A percentile compares a stretch with the other conserved stretches of the same genome.
Evolutionary conservation across 1,140 invertebrate species (phyloP).

Genomic region (Acromyrmex heyeri): DNA sequence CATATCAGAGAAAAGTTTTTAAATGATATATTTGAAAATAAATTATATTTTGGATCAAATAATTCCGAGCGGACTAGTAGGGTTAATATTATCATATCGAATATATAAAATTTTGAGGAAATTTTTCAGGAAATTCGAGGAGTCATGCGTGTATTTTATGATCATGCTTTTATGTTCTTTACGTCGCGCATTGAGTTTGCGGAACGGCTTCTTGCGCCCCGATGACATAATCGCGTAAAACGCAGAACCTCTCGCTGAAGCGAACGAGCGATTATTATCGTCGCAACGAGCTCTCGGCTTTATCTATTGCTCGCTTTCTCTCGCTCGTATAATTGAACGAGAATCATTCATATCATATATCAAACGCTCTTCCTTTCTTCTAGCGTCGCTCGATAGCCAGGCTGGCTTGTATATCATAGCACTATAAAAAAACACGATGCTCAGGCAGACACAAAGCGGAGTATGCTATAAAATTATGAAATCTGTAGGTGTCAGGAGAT

Average conservation of each 20-base stretch:
- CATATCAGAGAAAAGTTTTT: too few relatives aligned
- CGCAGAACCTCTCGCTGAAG: slow-evolving; percentile 9
- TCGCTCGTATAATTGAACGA: slow-evolving; percentile 36
- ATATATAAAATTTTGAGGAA: not conserved
- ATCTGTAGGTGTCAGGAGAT: not conserved
- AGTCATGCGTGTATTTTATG: not conserved
- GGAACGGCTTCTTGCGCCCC: not conserved
- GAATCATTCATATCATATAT: slow-evolving; percentile 53
- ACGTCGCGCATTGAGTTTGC: not conserved
- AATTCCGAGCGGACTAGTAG: too few relatives aligned
- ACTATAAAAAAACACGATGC: slow-evolving; percentile 19
- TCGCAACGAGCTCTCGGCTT: slow-evolving; percentile 5
- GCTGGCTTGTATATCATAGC: not conserved
- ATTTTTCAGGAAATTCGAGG: not conserved
- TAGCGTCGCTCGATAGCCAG: slow-evolving; percentile 11
- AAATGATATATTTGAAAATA: too few relatives aligned
- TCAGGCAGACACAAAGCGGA: not conserved
- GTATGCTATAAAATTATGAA: slow-evolving; percentile 19
- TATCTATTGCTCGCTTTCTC: slow-evolving; percentile 5
- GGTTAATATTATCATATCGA: slow-evolving; percentile 7
- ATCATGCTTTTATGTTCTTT: not conserved
- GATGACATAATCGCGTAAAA: slow-evolving; percentile 37
- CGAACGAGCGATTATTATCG: slow-evolving; percentile 44
- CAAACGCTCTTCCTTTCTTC: slow-evolving; percentile 29
- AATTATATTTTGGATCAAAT: too few relatives aligned